A percentile compares a stretch with the other conserved stretches of the same genome.
These are phyloP conservation scores for Lerista edwardsae DNA, from an alignment of 2,797 vertebrate species.

Conservation along the genomic window DNA sequence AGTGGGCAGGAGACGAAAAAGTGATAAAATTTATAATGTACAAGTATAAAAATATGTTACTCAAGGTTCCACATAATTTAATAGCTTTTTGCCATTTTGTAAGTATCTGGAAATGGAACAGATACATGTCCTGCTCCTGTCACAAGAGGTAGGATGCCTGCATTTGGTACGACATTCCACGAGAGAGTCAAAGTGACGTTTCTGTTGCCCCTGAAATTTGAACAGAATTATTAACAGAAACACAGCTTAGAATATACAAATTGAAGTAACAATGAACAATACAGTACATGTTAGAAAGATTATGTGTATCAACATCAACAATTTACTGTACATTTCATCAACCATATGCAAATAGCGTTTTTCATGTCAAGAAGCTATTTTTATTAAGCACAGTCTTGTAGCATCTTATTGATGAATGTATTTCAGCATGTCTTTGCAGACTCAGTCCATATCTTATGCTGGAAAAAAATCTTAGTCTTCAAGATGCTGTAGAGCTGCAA, in stretches of 20 bases:
- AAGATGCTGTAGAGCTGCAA: too few species aligned
- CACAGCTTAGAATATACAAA: not conserved
- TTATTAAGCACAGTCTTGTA: too few species aligned
- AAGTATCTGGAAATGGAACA: constrained; percentile 93
- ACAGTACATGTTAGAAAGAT: not conserved
- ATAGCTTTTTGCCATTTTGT: constrained; percentile 92
- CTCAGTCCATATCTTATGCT: too few species aligned
- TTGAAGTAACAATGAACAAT: not conserved
- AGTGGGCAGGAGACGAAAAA: constrained; percentile 63
- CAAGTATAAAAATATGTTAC: constrained; percentile 81
- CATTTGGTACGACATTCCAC: constrained; percentile 98
- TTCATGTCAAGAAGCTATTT: not conserved
- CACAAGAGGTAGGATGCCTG: constrained; percentile 95
- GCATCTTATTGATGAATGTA: too few species aligned
- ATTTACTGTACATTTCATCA: not conserved
- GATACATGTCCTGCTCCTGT: constrained; percentile 91
- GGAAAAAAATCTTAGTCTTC: too few species aligned
- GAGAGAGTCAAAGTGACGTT: constrained; percentile 95
- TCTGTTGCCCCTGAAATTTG: constrained; percentile 89
- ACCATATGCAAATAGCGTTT: not conserved
- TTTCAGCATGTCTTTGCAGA: too few species aligned
- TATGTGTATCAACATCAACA: not conserved
- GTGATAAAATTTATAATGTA: constrained; percentile 77
- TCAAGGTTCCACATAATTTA: constrained; percentile 82
- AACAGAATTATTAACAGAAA: constrained; percentile 52